phyloP scores from a whole-genome alignment of 2,888 invertebrate species.

The Minunthozetes semirufus region DNA sequence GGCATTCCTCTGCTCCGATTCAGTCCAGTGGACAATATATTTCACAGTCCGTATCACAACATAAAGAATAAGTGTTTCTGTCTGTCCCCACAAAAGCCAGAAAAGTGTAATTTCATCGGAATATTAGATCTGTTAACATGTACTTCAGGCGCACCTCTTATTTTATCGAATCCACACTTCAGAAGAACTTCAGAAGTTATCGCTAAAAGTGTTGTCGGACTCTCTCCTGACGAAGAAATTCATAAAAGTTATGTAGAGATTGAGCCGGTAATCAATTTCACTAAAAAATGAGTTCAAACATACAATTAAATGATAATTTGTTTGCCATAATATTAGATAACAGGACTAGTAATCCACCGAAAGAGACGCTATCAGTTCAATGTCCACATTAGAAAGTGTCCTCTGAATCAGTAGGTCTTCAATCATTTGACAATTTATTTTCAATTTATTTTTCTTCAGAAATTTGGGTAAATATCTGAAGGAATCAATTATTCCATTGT shows the following conservation, averaged over 20 bases:
- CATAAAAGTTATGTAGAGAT: slow-evolving; percentile 38
- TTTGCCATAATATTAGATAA: neutral
- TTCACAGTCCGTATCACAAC: slow-evolving; percentile 29
- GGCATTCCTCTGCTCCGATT: slow-evolving; percentile 31
- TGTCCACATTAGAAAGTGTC: slow-evolving; percentile 29
- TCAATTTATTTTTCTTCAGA: neutral
- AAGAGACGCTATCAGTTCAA: slow-evolving; percentile 24
- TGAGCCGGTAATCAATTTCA: slow-evolving; percentile 37
- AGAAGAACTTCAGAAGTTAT: slow-evolving; percentile 24
- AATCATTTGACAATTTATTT: neutral
- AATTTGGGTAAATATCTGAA: slow-evolving; percentile 5
- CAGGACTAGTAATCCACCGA: slow-evolving; percentile 16
- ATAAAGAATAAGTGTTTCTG: slow-evolving; percentile 35
- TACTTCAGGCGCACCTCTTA: slow-evolving; percentile 35
- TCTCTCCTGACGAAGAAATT: slow-evolving; percentile 34
- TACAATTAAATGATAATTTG: too few species aligned
- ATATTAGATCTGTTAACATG: slow-evolving; percentile 42
- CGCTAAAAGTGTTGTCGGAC: slow-evolving; percentile 33
- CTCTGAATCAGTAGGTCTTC: slow-evolving; percentile 26
- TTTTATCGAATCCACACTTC: slow-evolving; percentile 38
- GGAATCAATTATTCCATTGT: slow-evolving; percentile 29
- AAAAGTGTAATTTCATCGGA: slow-evolving; percentile 43
- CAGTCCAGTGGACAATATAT: slow-evolving; percentile 28
- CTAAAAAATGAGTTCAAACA: too few species aligned
- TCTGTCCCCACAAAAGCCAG: slow-evolving; percentile 5